Conservation (phyloP, 1,140 invertebrate genomes). For the Coelopa frigida region DNA sequence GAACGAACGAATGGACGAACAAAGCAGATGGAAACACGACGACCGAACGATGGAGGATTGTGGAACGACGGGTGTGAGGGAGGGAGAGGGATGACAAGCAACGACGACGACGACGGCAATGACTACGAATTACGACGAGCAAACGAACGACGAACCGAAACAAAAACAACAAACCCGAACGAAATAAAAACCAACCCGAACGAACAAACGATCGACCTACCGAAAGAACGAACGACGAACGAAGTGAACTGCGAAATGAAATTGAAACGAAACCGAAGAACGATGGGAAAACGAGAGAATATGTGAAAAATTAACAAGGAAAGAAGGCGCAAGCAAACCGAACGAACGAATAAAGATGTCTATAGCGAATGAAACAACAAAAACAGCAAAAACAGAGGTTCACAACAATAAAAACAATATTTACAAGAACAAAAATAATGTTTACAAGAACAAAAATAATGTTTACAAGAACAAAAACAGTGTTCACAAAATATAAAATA, state of each 20-base stretch:
- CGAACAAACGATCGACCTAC: not conserved
- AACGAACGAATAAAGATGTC: conserved; percentile 9
- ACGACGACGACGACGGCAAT: too few relatives aligned
- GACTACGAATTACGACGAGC: too few relatives aligned
- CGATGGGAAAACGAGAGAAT: not conserved
- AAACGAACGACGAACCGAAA: not conserved
- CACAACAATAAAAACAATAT: not conserved
- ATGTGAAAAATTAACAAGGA: not conserved
- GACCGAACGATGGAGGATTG: conserved; percentile 8
- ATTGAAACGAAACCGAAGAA: not conserved
- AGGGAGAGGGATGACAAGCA: too few relatives aligned
- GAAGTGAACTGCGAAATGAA: conserved; percentile 1
- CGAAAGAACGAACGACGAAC: conserved; percentile 2
- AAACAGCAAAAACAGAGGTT: not conserved
- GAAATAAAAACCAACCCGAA: conserved; percentile 4
- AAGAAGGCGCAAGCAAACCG: conserved; percentile 6
- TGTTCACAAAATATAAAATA: not conserved
- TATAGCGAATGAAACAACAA: conserved; percentile 3
- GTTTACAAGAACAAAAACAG: not conserved
- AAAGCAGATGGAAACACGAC: conserved; percentile 6
- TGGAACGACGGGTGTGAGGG: conserved; percentile 1
- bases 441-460: not conserved
- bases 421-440: conserved; percentile 1
- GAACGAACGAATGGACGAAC: not conserved
- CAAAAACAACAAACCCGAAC: conserved; percentile 4